phyloP scores from a whole-genome alignment of 1,140 invertebrate species.

The Andrena cerasifolii region DNA sequence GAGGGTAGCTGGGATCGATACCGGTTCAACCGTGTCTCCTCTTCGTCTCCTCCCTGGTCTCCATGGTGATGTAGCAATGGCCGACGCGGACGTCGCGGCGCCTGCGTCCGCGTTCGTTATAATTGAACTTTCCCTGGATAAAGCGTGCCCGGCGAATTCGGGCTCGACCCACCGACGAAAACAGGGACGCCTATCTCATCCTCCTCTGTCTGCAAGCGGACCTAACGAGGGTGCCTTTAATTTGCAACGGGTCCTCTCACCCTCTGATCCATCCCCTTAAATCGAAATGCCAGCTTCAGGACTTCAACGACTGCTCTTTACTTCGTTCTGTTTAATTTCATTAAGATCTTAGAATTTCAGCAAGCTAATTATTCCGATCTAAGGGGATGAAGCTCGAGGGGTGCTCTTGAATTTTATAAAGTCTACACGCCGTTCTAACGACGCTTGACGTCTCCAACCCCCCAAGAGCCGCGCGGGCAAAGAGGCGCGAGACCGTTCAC shows the following conservation, averaged over 20 bases:
- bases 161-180: conserved; percentile 36
- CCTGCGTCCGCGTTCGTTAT: conserved; percentile 67
- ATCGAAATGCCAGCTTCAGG: too few species aligned
- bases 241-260: not conserved
- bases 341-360: too few species aligned
- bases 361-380: too few species aligned
- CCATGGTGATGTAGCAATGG: conserved; percentile 77
- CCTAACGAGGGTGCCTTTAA: conserved; percentile 49
- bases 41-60: conserved; percentile 73
- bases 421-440: not conserved
- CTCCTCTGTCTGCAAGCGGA: not conserved
- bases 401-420: too few species aligned
- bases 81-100: conserved; percentile 72
- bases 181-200: conserved; percentile 26
- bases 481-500: conserved; percentile 46
- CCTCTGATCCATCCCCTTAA: too few species aligned
- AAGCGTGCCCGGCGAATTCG: conserved; percentile 32
- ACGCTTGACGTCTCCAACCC: not conserved
- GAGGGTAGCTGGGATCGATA: conserved; percentile 60
- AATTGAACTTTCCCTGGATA: conserved; percentile 53
- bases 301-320: too few species aligned
- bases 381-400: too few species aligned
- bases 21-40: conserved; percentile 62
- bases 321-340: too few species aligned
- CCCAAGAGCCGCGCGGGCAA: not conserved